Evolutionary conservation across 2,113 vertebrate species (phyloP).

Genomic region (Prunella fulvescens): DNA sequence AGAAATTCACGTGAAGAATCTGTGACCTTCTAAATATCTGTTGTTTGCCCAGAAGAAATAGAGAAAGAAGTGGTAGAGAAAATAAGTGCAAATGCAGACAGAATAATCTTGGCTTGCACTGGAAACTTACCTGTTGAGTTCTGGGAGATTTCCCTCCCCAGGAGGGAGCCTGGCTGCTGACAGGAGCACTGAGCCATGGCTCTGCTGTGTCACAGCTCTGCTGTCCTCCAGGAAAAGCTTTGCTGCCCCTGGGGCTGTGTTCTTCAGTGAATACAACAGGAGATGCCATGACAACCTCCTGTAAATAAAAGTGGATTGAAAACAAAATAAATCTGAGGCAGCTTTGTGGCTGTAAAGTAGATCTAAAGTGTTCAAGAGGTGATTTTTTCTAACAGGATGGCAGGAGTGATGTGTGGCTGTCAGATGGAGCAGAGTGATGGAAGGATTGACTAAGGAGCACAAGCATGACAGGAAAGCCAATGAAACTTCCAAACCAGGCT

Average conservation of each 20-base stretch:
- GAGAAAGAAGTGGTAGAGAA: not conserved
- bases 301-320: not conserved
- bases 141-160: not conserved
- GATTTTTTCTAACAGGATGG: not conserved
- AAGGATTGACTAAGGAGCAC: not conserved
- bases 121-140: not conserved
- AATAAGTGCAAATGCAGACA: not conserved
- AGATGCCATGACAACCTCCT: not conserved
- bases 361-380: not conserved
- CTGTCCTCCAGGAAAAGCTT: not conserved
- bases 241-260: not conserved
- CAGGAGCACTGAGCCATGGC: not conserved
- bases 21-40: not conserved
- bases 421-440: rapidly evolving
- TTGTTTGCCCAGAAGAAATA: not conserved
- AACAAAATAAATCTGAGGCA: not conserved
- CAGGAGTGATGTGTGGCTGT: not conserved
- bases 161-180: not conserved
- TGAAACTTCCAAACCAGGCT: not conserved
- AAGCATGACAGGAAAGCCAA: not conserved
- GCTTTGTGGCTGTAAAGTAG: not conserved
- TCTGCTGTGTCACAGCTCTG: not conserved
- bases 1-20: not conserved
- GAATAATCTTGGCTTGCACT: not conserved
- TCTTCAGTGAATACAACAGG: not conserved